Conservation (phyloP, 2,113 vertebrate genomes). For the Notechis scutatus region DNA sequence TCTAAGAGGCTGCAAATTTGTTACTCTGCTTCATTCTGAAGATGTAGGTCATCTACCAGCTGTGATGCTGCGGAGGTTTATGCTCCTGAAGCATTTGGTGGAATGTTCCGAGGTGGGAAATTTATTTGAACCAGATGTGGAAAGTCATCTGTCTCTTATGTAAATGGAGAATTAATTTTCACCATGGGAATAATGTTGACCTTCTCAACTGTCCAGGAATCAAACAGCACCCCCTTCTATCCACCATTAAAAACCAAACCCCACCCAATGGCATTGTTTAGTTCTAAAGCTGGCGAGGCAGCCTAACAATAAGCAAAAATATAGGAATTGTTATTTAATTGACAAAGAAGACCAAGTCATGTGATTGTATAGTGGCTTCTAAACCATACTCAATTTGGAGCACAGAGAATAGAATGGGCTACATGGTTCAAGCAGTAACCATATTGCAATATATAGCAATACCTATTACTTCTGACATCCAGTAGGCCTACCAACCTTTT, state of each 20-base stretch:
- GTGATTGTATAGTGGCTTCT: neutral
- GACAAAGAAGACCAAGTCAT: neutral
- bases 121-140: slow-evolving; percentile 78
- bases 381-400: neutral
- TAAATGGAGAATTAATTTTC: slow-evolving; percentile 30
- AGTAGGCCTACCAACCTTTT: neutral
- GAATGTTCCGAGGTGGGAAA: slow-evolving; percentile 65
- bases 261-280: neutral
- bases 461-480: neutral
- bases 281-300: neutral
- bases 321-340: neutral
- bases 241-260: neutral
- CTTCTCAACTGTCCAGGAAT: neutral
- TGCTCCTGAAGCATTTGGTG: slow-evolving; percentile 75
- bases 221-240: neutral
- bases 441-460: neutral
- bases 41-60: slow-evolving; percentile 64
- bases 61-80: slow-evolving; percentile 64
- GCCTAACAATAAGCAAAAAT: neutral
- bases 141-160: slow-evolving; percentile 66
- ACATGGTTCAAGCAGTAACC: neutral
- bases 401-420: neutral
- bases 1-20: slow-evolving; percentile 58
- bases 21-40: slow-evolving; percentile 60
- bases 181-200: neutral